phyloP scores from a whole-genome alignment of 2,888 invertebrate species.

The Cenopis cana region DNA sequence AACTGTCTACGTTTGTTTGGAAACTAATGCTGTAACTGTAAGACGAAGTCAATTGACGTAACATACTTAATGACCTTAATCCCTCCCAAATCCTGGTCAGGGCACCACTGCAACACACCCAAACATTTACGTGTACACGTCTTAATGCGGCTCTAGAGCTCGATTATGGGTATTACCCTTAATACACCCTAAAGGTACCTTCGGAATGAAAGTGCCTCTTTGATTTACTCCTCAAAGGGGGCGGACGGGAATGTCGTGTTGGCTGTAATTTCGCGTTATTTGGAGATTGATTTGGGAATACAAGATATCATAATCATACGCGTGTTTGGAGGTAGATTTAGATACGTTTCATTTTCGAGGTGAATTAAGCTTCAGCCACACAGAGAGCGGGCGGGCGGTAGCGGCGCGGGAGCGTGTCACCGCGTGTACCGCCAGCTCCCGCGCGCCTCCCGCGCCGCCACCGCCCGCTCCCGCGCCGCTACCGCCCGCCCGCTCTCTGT shows the following conservation, averaged over 20 bases:
- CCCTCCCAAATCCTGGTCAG: background rate
- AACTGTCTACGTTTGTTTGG: background rate
- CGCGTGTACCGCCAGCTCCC: too few relatives aligned
- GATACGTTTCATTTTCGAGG: background rate
- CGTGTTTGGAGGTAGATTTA: background rate
- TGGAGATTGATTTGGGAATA: background rate
- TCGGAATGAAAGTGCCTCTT: constrained; percentile 25
- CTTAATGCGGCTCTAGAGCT: constrained; percentile 20
- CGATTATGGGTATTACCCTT: constrained; percentile 38
- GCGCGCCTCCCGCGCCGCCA: too few relatives aligned
- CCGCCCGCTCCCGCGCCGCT: too few relatives aligned
- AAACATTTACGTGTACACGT: constrained; percentile 10
- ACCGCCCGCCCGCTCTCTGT: too few relatives aligned
- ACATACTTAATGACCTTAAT: too few relatives aligned
- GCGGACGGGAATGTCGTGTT: constrained; percentile 10
- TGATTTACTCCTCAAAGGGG: constrained; percentile 28
- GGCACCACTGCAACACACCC: constrained; percentile 16
- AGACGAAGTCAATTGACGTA: background rate
- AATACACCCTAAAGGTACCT: constrained; percentile 28
- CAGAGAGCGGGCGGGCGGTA: too few relatives aligned
- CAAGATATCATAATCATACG: background rate
- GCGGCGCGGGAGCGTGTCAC: too few relatives aligned
- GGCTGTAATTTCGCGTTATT: constrained; percentile 17
- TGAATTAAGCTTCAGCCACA: background rate
- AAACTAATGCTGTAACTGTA: background rate